These are phyloP conservation scores for Tetramorium simillimum DNA, from an alignment of 1,140 invertebrate genomes.

Conservation along the genomic window DNA sequence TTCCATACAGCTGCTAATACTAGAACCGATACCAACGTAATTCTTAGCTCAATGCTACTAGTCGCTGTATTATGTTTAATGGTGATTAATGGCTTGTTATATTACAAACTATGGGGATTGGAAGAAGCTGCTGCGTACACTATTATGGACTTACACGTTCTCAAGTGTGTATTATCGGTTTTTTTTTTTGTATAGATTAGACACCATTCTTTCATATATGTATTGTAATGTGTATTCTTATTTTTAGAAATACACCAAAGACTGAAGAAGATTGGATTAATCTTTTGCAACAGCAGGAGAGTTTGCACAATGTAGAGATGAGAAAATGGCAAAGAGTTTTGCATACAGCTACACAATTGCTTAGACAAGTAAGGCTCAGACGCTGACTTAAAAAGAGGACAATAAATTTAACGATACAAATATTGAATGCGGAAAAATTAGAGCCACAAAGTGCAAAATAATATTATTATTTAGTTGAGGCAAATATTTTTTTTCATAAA, in stretches of 20 bases:
- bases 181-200: background rate
- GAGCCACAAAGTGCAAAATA: background rate
- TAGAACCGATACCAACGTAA: constrained; percentile 76
- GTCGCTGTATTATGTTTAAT: constrained; percentile 88
- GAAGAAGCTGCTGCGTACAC: constrained; percentile 87
- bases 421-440: constrained; percentile 41
- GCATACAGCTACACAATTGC: constrained; percentile 87
- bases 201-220: constrained; percentile 13
- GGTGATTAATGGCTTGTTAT: constrained; percentile 91
- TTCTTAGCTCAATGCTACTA: constrained; percentile 86
- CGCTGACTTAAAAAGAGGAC: constrained; percentile 49
- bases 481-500: background rate
- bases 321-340: constrained; percentile 92
- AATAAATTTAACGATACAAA: constrained; percentile 54
- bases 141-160: constrained; percentile 87
- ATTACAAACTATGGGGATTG: constrained; percentile 91
- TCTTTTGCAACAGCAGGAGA: constrained; percentile 91
- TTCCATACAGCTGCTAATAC: constrained; percentile 71
- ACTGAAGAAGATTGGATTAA: constrained; percentile 92
- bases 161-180: constrained; percentile 83
- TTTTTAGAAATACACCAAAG: constrained; percentile 87
- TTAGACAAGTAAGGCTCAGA: constrained; percentile 86
- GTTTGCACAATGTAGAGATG: constrained; percentile 90
- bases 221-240: constrained; percentile 21
- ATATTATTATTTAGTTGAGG: background rate